These are phyloP conservation scores for Parnassius mnemosyne DNA, from an alignment of 2,888 invertebrate species.

Conservation along the genomic window DNA sequence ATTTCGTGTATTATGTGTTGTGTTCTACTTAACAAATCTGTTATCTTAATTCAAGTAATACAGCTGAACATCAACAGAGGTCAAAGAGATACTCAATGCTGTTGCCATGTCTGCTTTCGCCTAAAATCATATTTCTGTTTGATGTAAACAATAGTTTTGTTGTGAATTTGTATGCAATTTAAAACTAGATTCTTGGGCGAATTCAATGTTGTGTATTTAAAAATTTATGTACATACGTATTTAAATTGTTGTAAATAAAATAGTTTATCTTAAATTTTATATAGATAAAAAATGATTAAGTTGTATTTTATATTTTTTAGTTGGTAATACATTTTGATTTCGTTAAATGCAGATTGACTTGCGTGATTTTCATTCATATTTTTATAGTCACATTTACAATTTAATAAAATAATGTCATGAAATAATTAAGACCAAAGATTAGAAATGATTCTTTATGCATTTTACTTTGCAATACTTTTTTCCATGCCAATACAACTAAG, in stretches of 20 bases:
- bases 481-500: slow-evolving; percentile 8
- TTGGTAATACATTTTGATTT: slow-evolving; percentile 25
- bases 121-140: background rate
- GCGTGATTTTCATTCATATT: slow-evolving; percentile 19
- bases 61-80: no score
- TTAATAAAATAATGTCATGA: slow-evolving; percentile 53
- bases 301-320: slow-evolving; percentile 30
- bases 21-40: no score
- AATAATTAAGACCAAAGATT: slow-evolving; percentile 70
- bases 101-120: slow-evolving; percentile 1
- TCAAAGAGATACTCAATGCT: background rate
- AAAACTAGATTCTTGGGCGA: slow-evolving; percentile 52
- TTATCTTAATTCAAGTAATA: no score
- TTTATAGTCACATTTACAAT: slow-evolving; percentile 18
- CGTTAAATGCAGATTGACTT: slow-evolving; percentile 13
- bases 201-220: slow-evolving; percentile 65
- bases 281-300: slow-evolving; percentile 33
- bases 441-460: slow-evolving; percentile 49
- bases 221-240: slow-evolving; percentile 66
- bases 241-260: slow-evolving; percentile 75
- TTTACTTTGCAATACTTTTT: slow-evolving; percentile 13
- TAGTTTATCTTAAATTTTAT: slow-evolving; percentile 67
- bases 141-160: slow-evolving; percentile 8
- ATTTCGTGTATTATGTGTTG: no score
- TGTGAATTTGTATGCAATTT: slow-evolving; percentile 30